Evolutionary conservation across 1,140 invertebrate genomes (phyloP), one percentile per base, ranked within the genome.

Genomic region (Stenopsyche tienmushanensis): DNA sequence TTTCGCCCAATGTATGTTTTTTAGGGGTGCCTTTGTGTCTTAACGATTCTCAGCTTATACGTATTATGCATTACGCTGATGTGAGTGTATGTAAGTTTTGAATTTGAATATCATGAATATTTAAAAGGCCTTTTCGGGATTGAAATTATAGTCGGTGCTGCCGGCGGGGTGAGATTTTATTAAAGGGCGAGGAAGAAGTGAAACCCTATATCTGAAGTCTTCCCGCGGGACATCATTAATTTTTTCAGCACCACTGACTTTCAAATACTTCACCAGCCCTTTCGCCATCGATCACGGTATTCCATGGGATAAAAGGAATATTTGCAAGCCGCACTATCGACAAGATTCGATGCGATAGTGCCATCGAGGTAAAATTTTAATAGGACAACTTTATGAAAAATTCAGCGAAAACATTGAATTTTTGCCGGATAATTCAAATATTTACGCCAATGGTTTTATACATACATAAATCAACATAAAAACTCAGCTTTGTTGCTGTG

Each of bases 181-280:
- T 45, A 60, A 60, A 60, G 57, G 57, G 57, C 39, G 42, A 60
- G 49, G 57, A 53, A 50, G 54, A 68, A 53, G 47, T 47, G 44
- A 64, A 64, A 68, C 57, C 49, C 55, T 55, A 54, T 68, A 64
- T 54, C 34, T 21, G 53, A 41, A 44, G 55, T 15, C 23, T 44
- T 65, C 67, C 64, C 67, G 17, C 21, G 67, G 67, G 67, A 69
- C 64, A 59, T 69, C 63, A 69, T 69, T 69, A 69, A 69, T 69
- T 69, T 69, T 65, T 69, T 69, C 64, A 55, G 67, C 63, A 57
- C 55, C 42, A 34, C 21, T 62, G 63, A 65, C 67, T 69, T 68
- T 69, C 62, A 65, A 69, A 69, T 65, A 65, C 60, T 65, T 25
- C 39, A 52, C 45, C 54, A 23, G n/a, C 41, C 64, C 47, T 66